Conservation (phyloP, 2,797 vertebrate genomes). For the Rhincodon typus region DNA sequence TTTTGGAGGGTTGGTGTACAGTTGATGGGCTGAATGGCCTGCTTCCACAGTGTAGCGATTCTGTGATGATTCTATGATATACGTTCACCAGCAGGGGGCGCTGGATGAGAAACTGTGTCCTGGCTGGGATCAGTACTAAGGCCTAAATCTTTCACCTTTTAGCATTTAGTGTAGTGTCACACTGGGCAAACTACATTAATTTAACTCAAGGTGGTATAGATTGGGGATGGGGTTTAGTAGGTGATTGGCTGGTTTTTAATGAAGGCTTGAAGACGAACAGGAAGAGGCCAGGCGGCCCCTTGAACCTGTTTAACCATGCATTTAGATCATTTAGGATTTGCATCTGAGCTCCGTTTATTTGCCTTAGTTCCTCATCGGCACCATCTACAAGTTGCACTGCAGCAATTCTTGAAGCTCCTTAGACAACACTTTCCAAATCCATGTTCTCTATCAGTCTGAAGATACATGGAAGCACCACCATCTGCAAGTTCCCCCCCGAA, state of each 20-base stretch:
- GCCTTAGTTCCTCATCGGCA: not conserved
- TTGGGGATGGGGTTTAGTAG: not conserved
- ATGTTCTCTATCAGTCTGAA: too few relatives aligned
- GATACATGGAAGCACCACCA: too few relatives aligned
- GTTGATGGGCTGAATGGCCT: too few relatives aligned
- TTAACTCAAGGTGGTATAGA: not conserved
- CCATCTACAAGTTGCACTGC: too few relatives aligned
- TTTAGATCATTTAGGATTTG: not conserved
- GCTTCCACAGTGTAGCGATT: too few relatives aligned
- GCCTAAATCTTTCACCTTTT: not conserved
- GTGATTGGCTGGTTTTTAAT: not conserved
- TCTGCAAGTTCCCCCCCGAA: too few relatives aligned
- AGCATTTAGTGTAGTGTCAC: too few relatives aligned
- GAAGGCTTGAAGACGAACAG: not conserved
- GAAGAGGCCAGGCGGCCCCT: not conserved
- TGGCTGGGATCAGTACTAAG: not conserved
- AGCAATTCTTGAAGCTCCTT: too few relatives aligned
- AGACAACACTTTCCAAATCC: too few relatives aligned
- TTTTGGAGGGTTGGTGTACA: too few relatives aligned
- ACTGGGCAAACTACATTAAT: not conserved
- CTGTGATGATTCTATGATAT: too few relatives aligned
- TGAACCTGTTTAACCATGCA: not conserved
- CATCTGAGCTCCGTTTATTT: not conserved
- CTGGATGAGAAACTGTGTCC: not conserved
- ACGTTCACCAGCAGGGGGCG: not conserved